Conservation (phyloP, 2,888 invertebrate genomes). For the Trachelus tabidus region DNA sequence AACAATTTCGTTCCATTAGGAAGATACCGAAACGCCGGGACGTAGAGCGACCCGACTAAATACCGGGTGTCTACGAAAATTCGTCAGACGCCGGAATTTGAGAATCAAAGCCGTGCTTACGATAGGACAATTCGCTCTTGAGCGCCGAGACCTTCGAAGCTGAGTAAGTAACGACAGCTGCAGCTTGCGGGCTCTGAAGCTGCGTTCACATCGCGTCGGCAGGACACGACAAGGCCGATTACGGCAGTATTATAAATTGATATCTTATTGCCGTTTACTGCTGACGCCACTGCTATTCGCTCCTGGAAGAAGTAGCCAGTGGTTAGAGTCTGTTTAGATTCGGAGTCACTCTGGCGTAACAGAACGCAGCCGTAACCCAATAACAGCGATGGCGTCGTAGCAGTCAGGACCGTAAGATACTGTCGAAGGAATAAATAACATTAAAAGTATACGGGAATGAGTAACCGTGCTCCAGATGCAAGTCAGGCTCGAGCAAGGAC, state of each 20-base stretch:
- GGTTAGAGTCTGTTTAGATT: background rate
- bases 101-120: background rate
- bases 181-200: background rate
- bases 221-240: background rate
- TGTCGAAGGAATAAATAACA: background rate
- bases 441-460: background rate
- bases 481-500: background rate
- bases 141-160: background rate
- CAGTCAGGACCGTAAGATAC: background rate
- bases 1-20: slow-evolving; percentile 43
- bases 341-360: background rate
- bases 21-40: background rate
- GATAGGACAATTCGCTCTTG: background rate
- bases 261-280: background rate
- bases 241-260: background rate
- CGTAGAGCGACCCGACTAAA: background rate
- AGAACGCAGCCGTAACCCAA: background rate
- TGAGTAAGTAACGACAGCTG: background rate
- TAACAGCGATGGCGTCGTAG: background rate
- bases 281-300: background rate
- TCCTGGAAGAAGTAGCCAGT: background rate
- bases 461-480: background rate
- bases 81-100: background rate
- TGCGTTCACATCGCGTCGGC: background rate
- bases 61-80: background rate